Percentiles rank a stretch among this genome's conserved stretches.
These are phyloP conservation scores for Deilephila elpenor DNA, from an alignment of 2,888 invertebrate species.

Conservation along the genomic window DNA sequence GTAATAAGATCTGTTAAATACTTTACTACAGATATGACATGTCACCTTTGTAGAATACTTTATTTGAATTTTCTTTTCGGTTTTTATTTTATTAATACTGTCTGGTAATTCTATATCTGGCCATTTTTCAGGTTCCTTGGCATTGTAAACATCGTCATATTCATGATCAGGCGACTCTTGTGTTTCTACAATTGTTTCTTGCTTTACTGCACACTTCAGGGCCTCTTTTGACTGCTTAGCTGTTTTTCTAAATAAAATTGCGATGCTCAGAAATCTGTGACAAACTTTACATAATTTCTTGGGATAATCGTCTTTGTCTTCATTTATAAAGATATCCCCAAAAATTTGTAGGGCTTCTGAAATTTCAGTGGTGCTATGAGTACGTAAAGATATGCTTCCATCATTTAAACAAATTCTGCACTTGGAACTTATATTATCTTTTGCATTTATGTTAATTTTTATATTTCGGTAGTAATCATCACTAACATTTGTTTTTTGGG, in stretches of 20 bases:
- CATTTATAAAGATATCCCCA: constrained; percentile 54
- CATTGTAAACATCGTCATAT: constrained; percentile 26
- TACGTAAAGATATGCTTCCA: constrained; percentile 38
- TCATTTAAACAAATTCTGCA: constrained; percentile 47
- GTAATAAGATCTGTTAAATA: constrained; percentile 60
- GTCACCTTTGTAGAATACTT: constrained; percentile 51
- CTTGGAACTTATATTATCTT: constrained; percentile 5
- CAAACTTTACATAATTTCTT: constrained; percentile 65
- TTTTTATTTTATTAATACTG: constrained; percentile 34
- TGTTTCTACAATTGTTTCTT: constrained; percentile 16
- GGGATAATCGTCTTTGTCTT: constrained; percentile 61
- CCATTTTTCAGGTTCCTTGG: constrained; percentile 38
- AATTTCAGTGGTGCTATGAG: constrained; percentile 20
- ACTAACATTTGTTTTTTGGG: constrained; percentile 34
- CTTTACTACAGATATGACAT: constrained; percentile 59
- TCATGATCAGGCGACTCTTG: not conserved
- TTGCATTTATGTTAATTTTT: constrained; percentile 19
- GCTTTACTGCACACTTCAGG: constrained; percentile 49
- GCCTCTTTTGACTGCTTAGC: constrained; percentile 59
- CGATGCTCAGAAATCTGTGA: constrained; percentile 59
- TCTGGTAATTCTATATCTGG: constrained; percentile 30
- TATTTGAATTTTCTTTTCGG: constrained; percentile 45
- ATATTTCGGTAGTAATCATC: constrained; percentile 42
- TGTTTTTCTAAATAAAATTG: constrained; percentile 61
- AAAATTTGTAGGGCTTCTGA: constrained; percentile 38